Percentiles rank a stretch among this genome's conserved stretches.
Evolutionary conservation across 2,888 invertebrate species (phyloP).

Genomic region (Plutella xylostella): DNA sequence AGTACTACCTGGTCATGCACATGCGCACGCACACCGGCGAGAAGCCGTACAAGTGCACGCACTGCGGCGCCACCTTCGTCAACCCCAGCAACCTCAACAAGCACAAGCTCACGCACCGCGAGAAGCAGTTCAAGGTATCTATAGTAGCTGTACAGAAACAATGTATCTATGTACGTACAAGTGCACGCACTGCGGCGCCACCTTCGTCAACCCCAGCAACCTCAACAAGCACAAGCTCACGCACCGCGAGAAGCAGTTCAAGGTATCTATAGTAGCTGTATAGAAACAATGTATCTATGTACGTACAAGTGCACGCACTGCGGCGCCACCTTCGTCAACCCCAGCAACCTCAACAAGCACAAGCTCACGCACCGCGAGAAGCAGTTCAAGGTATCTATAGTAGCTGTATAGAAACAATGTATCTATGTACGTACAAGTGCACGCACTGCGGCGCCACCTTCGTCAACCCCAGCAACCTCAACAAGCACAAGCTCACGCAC

Average conservation of each 20-base stretch:
- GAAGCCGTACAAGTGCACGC: constrained; percentile 56
- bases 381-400: constrained; percentile 62
- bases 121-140: constrained; percentile 60
- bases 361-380: constrained; percentile 68
- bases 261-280: too few relatives aligned
- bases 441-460: constrained; percentile 68
- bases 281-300: too few relatives aligned
- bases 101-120: constrained; percentile 71
- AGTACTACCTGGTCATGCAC: constrained; percentile 65
- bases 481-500: constrained; percentile 73
- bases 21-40: constrained; percentile 67
- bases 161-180: too few relatives aligned
- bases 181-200: constrained; percentile 62
- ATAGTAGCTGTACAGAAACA: too few relatives aligned
- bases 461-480: constrained; percentile 74
- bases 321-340: constrained; percentile 71
- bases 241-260: constrained; percentile 64
- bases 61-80: constrained; percentile 72
- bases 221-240: constrained; percentile 74
- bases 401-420: too few relatives aligned
- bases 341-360: constrained; percentile 76
- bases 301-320: constrained; percentile 61
- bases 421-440: constrained; percentile 58
- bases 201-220: constrained; percentile 74
- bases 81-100: constrained; percentile 76